Evolutionary conservation across 1,140 invertebrate species (phyloP), one percentile per base, ranked within the genome.

Genomic region (Trichonephila inaurata): DNA sequence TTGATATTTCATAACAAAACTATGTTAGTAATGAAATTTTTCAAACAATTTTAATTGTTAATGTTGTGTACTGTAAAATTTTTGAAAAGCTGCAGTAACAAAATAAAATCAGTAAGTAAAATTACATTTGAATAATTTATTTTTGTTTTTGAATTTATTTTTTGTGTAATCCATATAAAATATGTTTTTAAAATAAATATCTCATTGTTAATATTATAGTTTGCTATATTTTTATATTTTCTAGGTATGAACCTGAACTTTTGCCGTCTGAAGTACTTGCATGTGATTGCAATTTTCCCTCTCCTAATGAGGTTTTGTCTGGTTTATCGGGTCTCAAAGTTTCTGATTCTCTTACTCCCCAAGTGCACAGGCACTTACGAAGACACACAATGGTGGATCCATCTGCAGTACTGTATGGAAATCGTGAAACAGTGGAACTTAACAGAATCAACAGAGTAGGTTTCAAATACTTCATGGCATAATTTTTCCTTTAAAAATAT

Each of bases 341-440:
- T n/a, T 93, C 83, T 28, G 86, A 93, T 51, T 88, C 85, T 24
- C 58, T 93, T 8, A 81, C 86, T 44, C 92, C 92, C 51, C 92
- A 93, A 88, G 92, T 93, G 5, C 92, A 93, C 33, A 60, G 92
- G 16, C 92, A 93, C 60, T 66, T 93, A 28, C n/a, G 92, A n/a
- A 93, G 92, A n/a, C 92, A 93, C 33, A 93, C 92, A 4, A 93
- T 93, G 92, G 69, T 93, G 2, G 92, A 93, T 21, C 92, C 92
- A 64, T 87, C 91, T 14, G 40, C 81, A 24, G 86, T 93, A 8
- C 44, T 93, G 12, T 93, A 88, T 82, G 69, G 92, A 82, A 88
- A 93, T 64, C 24, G 28, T 7, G 86, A 93, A 81, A 14, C 44
- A n/a, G 28, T 88, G 69, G 92, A 93, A 62, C 61, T 93, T 14